Evolutionary conservation across 2,113 vertebrate species (phyloP).

Genomic region (Megaleporinus macrocephalus): DNA sequence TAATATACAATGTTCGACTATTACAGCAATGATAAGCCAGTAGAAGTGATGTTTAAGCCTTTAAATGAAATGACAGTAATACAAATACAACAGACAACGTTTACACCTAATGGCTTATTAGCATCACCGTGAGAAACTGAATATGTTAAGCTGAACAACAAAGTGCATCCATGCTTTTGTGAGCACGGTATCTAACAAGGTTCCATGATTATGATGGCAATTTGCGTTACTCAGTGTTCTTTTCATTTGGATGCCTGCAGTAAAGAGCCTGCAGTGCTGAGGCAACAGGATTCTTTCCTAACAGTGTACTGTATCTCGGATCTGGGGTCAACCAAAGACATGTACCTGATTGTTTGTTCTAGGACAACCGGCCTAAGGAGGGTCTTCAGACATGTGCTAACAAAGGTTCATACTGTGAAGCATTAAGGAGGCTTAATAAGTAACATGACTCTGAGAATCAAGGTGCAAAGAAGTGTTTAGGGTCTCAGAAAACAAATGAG

Average conservation of each 20-base stretch:
- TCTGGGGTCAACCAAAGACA: not conserved
- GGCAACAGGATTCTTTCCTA: not conserved
- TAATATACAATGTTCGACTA: too few species aligned
- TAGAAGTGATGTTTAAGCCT: too few species aligned
- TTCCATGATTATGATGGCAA: not conserved
- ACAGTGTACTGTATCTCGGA: not conserved
- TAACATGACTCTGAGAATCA: too few species aligned
- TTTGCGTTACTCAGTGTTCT: not conserved
- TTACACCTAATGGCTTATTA: not conserved
- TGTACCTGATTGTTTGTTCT: not conserved
- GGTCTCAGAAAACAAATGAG: too few species aligned
- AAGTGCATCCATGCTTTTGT: not conserved
- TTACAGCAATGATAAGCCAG: too few species aligned
- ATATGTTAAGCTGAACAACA: not conserved
- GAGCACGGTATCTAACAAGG: not conserved
- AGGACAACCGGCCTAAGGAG: too few species aligned
- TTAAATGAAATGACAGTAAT: too few species aligned
- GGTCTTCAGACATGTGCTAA: too few species aligned
- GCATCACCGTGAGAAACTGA: not conserved
- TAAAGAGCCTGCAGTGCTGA: not conserved
- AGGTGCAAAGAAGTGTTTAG: too few species aligned
- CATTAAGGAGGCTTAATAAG: too few species aligned
- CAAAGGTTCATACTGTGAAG: too few species aligned
- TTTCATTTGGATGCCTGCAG: not conserved
- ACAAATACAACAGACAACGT: too few species aligned